Conservation (phyloP, 2,797 vertebrate species). For the Lagorchestes hirsutus region DNA sequence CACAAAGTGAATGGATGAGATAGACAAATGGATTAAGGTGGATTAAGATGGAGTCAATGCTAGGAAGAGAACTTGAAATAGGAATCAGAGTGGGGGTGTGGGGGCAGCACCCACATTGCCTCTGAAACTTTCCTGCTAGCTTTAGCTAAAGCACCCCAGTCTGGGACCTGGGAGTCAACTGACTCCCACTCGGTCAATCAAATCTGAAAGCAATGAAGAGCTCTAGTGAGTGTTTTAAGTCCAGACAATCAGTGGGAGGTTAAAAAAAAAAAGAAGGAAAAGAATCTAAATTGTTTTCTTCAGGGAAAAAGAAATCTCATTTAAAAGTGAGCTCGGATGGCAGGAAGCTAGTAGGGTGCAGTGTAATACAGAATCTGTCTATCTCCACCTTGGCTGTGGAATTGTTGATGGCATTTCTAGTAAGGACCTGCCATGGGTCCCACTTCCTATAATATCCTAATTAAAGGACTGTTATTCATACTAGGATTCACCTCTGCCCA, state of each 20-base stretch:
- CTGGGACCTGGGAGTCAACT: neutral
- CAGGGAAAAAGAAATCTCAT: constrained; percentile 59
- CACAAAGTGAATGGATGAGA: neutral
- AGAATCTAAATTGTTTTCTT: constrained; percentile 66
- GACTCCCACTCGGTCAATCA: neutral
- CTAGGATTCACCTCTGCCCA: neutral
- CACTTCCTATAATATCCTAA: constrained; percentile 68
- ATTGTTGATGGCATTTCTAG: constrained; percentile 55
- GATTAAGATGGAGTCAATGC: neutral
- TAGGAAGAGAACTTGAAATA: neutral
- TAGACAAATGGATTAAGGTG: neutral
- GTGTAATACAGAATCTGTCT: constrained; percentile 28
- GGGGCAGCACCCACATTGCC: neutral
- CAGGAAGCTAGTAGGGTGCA: neutral
- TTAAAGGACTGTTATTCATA: constrained; percentile 75
- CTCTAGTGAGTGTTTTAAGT: constrained; percentile 41
- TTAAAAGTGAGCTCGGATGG: constrained; percentile 56
- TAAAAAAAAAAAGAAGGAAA: constrained; percentile 16
- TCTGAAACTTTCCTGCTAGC: neutral
- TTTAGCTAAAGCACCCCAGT: neutral
- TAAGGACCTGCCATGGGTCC: constrained; percentile 48
- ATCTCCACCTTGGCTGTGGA: neutral
- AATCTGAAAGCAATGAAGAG: constrained; percentile 66
- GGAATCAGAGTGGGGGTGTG: neutral
- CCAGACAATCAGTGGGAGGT: constrained; percentile 23